Evolutionary conservation across 2,797 vertebrate species (phyloP).

Genomic region (Alauda arvensis): DNA sequence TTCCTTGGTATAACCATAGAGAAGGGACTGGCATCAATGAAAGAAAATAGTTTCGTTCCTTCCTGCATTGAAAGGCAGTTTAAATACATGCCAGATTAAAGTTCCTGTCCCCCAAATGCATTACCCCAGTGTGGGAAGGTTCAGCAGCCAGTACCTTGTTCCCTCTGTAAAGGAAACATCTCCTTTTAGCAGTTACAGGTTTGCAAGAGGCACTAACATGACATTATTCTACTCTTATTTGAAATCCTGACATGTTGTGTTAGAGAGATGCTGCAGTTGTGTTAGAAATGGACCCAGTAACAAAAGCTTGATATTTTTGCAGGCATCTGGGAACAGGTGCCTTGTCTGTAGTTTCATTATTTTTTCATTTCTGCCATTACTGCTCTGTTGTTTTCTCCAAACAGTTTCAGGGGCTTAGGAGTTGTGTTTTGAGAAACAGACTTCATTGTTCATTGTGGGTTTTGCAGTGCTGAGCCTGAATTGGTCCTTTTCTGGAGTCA

Average conservation of each 20-base stretch:
- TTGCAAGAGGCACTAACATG: neutral
- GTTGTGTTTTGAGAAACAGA: neutral
- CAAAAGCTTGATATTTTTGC: neutral
- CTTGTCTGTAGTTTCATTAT: neutral
- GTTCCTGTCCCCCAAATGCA: neutral
- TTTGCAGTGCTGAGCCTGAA: neutral
- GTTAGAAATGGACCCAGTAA: neutral
- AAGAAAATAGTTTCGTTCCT: neutral
- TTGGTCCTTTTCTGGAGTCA: neutral
- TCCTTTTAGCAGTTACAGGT: neutral
- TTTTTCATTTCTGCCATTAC: neutral
- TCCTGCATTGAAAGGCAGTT: neutral
- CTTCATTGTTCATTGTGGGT: neutral
- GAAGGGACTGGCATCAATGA: neutral
- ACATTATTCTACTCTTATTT: neutral
- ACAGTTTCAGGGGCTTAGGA: neutral
- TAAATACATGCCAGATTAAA: neutral
- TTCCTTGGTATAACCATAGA: neutral
- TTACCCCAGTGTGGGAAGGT: neutral
- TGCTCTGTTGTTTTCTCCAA: neutral
- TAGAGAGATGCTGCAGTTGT: neutral
- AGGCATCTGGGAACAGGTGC: neutral
- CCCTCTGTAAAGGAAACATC: neutral
- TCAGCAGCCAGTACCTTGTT: neutral
- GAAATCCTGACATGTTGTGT: neutral